Evolutionary conservation across 2,113 vertebrate species (phyloP), one percentile per base, ranked within the genome.

Genomic region (Lutjanus erythropterus): DNA sequence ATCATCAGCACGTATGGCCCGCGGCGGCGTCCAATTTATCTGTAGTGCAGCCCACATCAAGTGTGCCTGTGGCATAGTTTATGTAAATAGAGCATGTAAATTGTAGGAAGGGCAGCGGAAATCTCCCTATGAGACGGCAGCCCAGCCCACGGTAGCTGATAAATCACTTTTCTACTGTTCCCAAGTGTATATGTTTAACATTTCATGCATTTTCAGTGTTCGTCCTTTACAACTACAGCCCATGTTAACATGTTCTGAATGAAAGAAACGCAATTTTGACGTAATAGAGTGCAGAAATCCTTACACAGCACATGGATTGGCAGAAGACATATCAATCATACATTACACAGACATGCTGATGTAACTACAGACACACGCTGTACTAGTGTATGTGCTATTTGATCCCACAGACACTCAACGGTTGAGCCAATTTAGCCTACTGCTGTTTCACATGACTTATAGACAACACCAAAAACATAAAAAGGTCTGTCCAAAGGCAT

Each of bases 61-160:
- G 41, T 21, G 67, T 2, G 80, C 80, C 76, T 19, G 46, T 68
- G 81, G 88, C 74, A 61, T 5, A 25, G 71, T 74, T 86, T 82
- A 85, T 87, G 84, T 78, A 90, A 89, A 90, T 61, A 86, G 42
- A 86, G 61, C 55, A 29, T 64, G 77, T 72, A 56, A 78, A 86
- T 44, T 70, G 76, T 35, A n/a, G 53, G 42, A 78, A 78, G 59
- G 83, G 67, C 55, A 53, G 68, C 18, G 31, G 73, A 73, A 75
- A 75, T 53, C 50, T 72, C 61, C 62, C 46, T 60, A 8, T 9
- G 72, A 86, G 71, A 69, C 12, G 46, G 78, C 59, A 83, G 42
- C 39, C 42, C 39, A 50, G 50, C 55, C 50, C 71, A 77, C 37
- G 58, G 35, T 21, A 53, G 72, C 67, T 61, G 70, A 83, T 85